A percentile compares a stretch with the other conserved stretches of the same genome.
phyloP scores from a whole-genome alignment of 2,113 vertebrate species.

The Pelobates fuscus region DNA sequence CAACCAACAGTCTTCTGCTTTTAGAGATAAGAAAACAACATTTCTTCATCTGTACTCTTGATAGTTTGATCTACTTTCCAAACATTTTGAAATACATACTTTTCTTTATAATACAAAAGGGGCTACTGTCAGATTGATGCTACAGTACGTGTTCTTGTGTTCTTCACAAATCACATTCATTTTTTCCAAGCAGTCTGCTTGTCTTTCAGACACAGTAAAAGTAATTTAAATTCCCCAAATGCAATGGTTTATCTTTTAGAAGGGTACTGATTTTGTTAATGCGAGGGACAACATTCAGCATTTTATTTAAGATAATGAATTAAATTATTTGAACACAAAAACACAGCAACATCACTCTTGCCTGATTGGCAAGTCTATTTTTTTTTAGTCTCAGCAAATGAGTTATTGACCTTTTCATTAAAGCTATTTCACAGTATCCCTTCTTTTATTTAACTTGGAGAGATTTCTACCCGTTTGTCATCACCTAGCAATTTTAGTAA shows the following conservation, averaged over 20 bases:
- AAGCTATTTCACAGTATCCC: slow-evolving; percentile 68
- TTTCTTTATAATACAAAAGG: too few relatives aligned
- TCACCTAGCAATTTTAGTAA: slow-evolving; percentile 55
- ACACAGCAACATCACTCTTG: slow-evolving; percentile 67
- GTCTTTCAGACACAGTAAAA: background rate
- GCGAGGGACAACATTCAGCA: slow-evolving; percentile 70
- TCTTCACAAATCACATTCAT: too few relatives aligned
- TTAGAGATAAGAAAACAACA: background rate
- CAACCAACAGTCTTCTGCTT: background rate
- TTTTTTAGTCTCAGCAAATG: slow-evolving; percentile 75
- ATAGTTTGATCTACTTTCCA: too few relatives aligned
- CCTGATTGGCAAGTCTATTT: slow-evolving; percentile 74
- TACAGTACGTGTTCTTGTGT: too few relatives aligned
- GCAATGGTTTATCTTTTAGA: slow-evolving; percentile 17
- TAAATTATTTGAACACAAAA: slow-evolving; percentile 76
- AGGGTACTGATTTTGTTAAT: slow-evolving; percentile 44
- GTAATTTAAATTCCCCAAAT: slow-evolving; percentile 29
- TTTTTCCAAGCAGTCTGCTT: too few relatives aligned
- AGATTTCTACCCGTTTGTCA: slow-evolving; percentile 65
- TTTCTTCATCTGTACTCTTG: too few relatives aligned
- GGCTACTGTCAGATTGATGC: too few relatives aligned
- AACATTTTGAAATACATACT: too few relatives aligned
- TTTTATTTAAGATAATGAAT: slow-evolving; percentile 72
- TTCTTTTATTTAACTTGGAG: slow-evolving; percentile 75
- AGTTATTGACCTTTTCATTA: slow-evolving; percentile 77